phyloP scores from a whole-genome alignment of 2,113 vertebrate genomes.

The Centropus unirufus region DNA sequence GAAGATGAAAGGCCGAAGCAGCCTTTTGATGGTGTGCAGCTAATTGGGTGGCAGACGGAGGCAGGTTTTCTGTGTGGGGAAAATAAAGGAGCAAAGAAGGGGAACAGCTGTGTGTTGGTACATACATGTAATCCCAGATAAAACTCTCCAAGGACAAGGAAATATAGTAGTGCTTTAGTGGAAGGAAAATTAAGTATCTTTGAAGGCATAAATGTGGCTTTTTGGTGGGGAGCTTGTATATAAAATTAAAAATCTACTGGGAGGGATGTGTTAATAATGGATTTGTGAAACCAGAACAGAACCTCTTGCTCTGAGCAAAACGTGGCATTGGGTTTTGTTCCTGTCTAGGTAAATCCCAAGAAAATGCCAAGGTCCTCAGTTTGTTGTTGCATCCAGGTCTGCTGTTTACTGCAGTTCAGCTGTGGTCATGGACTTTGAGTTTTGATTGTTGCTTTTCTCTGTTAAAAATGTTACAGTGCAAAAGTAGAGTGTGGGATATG shows the following conservation, averaged over 20 bases:
- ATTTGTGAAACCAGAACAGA: background rate
- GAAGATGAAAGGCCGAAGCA: slow-evolving; percentile 86
- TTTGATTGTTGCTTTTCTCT: background rate
- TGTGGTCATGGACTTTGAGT: accelerated
- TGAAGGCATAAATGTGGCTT: slow-evolving; percentile 27
- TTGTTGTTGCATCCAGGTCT: background rate
- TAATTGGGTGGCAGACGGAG: slow-evolving; percentile 86
- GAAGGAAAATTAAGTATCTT: slow-evolving; percentile 37
- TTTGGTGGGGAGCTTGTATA: slow-evolving; percentile 11
- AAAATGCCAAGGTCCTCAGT: background rate
- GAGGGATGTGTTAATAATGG: background rate
- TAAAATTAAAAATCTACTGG: background rate
- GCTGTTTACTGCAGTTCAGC: background rate
- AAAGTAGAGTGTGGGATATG: accelerated
- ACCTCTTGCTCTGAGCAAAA: background rate
- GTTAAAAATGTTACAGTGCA: background rate
- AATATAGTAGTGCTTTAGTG: slow-evolving; percentile 57
- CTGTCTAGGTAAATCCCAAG: background rate
- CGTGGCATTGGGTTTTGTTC: background rate
- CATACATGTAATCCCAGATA: slow-evolving; percentile 73
- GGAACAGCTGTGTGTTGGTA: slow-evolving; percentile 87
- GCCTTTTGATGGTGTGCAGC: slow-evolving; percentile 82
- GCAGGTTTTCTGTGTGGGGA: slow-evolving; percentile 68
- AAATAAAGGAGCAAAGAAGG: slow-evolving; percentile 72
- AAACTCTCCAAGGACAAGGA: slow-evolving; percentile 75